Conservation (phyloP, 2,888 invertebrate species). For the Dascillus cervinus region DNA sequence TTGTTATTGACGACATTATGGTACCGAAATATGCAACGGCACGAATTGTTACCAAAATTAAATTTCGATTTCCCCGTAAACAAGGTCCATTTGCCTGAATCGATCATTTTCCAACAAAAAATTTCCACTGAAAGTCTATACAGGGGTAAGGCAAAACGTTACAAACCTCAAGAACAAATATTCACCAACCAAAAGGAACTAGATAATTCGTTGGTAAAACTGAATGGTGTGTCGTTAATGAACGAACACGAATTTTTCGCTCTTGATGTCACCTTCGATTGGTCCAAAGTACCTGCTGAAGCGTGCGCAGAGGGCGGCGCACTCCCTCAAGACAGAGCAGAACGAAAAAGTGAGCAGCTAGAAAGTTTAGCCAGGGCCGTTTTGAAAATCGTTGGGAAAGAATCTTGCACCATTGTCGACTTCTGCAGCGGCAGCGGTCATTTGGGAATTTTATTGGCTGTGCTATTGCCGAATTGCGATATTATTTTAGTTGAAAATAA, state of each 20-base stretch:
- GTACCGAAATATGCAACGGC: slow-evolving; percentile 45
- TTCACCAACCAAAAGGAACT: slow-evolving; percentile 74
- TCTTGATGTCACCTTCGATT: slow-evolving; percentile 49
- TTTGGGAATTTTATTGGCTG: slow-evolving; percentile 78
- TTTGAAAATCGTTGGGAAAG: slow-evolving; percentile 51
- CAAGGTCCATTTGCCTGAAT: background rate
- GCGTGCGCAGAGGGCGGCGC: slow-evolving; percentile 73
- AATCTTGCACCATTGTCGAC: slow-evolving; percentile 62
- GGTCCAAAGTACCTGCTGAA: slow-evolving; percentile 63
- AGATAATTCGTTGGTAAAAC: slow-evolving; percentile 43
- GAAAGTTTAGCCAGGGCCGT: slow-evolving; percentile 76
- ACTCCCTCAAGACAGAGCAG: slow-evolving; percentile 64
- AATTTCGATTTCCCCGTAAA: slow-evolving; percentile 9
- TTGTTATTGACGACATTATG: slow-evolving; percentile 59
- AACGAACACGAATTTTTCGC: slow-evolving; percentile 35
- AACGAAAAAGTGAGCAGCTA: slow-evolving; percentile 77
- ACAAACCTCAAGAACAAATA: slow-evolving; percentile 63
- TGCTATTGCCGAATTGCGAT: slow-evolving; percentile 67
- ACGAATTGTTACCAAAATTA: slow-evolving; percentile 14
- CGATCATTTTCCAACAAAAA: slow-evolving; percentile 23
- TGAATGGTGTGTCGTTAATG: background rate
- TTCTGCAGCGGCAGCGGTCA: slow-evolving; percentile 95
- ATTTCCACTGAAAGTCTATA: slow-evolving; percentile 54
- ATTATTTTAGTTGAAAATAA: slow-evolving; percentile 87
- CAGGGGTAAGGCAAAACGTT: slow-evolving; percentile 69